Base-by-base conservation (phyloP, 2,113 vertebrate species). In the Hystrix brachyura region DNA sequence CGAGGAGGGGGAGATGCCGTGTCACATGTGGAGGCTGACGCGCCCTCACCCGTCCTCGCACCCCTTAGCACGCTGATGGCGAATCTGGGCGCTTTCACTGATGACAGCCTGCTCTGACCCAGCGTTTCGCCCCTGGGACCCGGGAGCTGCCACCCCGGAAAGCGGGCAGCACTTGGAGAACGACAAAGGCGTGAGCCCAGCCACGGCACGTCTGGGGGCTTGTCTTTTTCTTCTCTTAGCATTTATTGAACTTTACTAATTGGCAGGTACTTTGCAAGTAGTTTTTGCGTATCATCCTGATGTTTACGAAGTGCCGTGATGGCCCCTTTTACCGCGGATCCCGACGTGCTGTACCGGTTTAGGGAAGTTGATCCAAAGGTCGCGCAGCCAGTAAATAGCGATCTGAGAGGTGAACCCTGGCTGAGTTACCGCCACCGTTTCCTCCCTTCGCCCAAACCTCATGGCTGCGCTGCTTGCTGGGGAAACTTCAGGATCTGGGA, bases 281-380 rank as follows among this genome's bases (percentile, higher is more conserved):
- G 38, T 69, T 64, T 64, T 59, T 23, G 10, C 92, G 76, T 90
- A 59, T 86, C 51, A 5, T 13, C n/a, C 46, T 78, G 84, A 53
- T 21, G 62, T 81, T 87, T 53, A 59, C 5, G 34, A 71, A 64
- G 53, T 38, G 62, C 85, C 29, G 0, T 80, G 43, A 8, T 11
- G 19, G 0, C 27, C 27, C 43, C 0, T 69, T 83, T 94, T 71
- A 86, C 18, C 72, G 83, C 34, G 7, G 74, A 27, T 48, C 46
- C 46, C 74, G 18, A 51, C 74, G 51, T 17, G 29, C 74, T 32
- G 46, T 78, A 55, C 79, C 38, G 51, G 32, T 46, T 91, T 17
- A 65, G 86, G 86, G 17, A 94, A 89, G 82, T 46, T n/a, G 32
- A 51, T 38, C 59, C 12, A 18, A n/a, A 53, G 38, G 72, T 94